Evolutionary conservation across 2,888 invertebrate species (phyloP).

Genomic region (Caenorhabditis uteleia): DNA sequence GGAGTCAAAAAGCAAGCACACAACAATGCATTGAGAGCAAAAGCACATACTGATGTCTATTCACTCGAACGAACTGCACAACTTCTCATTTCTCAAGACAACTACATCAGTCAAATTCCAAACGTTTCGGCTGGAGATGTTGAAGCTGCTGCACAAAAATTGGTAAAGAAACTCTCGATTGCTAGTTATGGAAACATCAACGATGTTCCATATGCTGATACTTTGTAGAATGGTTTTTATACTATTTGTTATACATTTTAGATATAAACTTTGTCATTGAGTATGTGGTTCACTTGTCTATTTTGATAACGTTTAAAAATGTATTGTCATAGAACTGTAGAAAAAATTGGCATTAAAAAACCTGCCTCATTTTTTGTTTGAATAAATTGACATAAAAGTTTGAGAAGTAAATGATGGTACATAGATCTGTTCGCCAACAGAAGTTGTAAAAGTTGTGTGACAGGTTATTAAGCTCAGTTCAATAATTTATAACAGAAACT

Average conservation of each 20-base stretch:
- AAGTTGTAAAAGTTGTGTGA: no score
- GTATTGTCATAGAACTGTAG: not conserved
- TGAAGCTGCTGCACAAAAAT: slow-evolving; percentile 47
- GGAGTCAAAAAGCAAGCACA: slow-evolving; percentile 38
- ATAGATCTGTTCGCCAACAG: no score
- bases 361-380: not conserved
- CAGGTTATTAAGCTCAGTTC: no score
- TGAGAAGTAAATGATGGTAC: no score
- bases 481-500: no score
- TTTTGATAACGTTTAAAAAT: no score
- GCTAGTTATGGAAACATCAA: slow-evolving; percentile 48
- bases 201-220: slow-evolving; percentile 49
- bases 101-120: slow-evolving; percentile 30
- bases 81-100: slow-evolving; percentile 34
- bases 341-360: not conserved
- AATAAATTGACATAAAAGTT: not conserved
- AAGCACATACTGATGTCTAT: slow-evolving; percentile 31
- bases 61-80: slow-evolving; percentile 41
- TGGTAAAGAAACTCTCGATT: slow-evolving; percentile 41
- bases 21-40: slow-evolving; percentile 39
- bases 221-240: slow-evolving; percentile 20
- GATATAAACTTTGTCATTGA: no score
- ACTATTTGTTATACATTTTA: not conserved
- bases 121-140: slow-evolving; percentile 38
- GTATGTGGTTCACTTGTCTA: no score